Percentiles rank a stretch among this genome's conserved stretches.
phyloP scores from a whole-genome alignment of 2,888 invertebrate species.

The Diabrotica balteata region DNA sequence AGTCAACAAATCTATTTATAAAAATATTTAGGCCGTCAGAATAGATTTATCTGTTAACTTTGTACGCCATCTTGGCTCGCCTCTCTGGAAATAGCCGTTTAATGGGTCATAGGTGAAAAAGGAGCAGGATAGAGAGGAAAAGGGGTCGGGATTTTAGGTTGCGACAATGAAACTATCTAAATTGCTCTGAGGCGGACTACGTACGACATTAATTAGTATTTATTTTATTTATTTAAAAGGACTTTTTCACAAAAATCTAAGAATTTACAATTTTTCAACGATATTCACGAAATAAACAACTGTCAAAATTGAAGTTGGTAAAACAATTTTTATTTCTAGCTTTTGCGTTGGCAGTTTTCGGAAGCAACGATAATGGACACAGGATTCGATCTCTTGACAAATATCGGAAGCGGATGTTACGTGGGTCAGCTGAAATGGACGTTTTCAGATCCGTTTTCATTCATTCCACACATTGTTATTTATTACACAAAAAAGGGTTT shows the following conservation, averaged over 20 bases:
- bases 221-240: too few species aligned
- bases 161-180: slow-evolving; percentile 51
- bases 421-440: background rate
- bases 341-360: too few species aligned
- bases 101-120: slow-evolving; percentile 35
- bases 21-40: slow-evolving; percentile 60
- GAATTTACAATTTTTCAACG: too few species aligned
- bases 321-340: too few species aligned
- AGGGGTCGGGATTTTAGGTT: slow-evolving; percentile 46
- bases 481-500: too few species aligned
- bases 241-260: too few species aligned
- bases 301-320: too few species aligned
- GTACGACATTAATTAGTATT: background rate
- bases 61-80: slow-evolving; percentile 40
- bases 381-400: too few species aligned
- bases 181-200: slow-evolving; percentile 42
- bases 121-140: slow-evolving; percentile 33
- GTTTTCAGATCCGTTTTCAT: background rate
- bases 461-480: too few species aligned
- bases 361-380: too few species aligned
- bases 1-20: slow-evolving; percentile 58
- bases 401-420: background rate
- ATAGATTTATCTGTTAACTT: slow-evolving; percentile 45
- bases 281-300: too few species aligned
- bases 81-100: slow-evolving; percentile 29